Evolutionary conservation across 2,797 vertebrate genomes (phyloP).

Genomic region (Schizopygopsis pylzovi): DNA sequence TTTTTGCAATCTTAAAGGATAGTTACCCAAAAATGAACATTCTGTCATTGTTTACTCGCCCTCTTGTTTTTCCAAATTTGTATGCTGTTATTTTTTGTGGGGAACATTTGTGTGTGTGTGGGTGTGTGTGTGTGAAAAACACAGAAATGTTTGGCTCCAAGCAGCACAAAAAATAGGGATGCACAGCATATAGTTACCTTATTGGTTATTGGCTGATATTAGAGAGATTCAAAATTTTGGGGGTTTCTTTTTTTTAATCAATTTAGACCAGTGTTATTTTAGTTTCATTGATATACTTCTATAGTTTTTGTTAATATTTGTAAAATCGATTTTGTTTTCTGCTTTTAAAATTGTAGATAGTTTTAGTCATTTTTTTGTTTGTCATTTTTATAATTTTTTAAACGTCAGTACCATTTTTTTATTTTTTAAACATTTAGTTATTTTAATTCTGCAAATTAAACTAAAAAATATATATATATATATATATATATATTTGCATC

Average conservation of each 20-base stretch:
- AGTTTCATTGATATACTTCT: background rate
- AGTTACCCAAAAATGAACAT: slow-evolving; percentile 15
- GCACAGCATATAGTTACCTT: background rate
- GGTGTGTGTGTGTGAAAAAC: background rate
- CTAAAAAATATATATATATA: background rate
- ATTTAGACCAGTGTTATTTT: background rate
- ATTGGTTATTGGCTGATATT: background rate
- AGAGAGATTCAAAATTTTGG: background rate
- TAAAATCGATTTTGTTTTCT: background rate
- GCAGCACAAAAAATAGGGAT: background rate
- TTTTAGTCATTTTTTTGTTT: too few relatives aligned
- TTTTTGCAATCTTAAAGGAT: slow-evolving; percentile 16
- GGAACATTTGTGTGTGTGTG: background rate
- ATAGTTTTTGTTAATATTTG: background rate
- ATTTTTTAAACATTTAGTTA: background rate
- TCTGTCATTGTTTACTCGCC: background rate
- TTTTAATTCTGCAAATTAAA: background rate
- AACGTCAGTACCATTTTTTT: too few relatives aligned
- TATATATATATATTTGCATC: background rate
- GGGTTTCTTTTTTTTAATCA: background rate
- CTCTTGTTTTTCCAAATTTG: background rate
- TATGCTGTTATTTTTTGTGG: background rate
- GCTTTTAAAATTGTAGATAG: too few relatives aligned
- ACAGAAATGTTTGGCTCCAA: background rate
- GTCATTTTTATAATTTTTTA: too few relatives aligned